Evolutionary conservation across 2,888 invertebrate species (phyloP).

Genomic region (Taphrorychus bicolor): DNA sequence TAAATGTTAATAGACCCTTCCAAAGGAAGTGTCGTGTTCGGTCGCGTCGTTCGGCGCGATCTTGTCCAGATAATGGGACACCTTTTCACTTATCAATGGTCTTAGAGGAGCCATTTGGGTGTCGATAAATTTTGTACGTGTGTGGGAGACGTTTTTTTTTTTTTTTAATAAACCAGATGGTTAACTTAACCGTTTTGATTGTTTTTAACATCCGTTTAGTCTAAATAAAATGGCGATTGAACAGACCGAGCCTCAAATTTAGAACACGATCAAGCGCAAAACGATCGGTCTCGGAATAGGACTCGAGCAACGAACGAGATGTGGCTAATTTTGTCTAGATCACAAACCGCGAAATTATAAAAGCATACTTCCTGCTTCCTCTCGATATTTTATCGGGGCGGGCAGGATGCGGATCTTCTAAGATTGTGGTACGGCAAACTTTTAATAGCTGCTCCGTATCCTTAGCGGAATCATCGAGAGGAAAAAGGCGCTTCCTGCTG

Average conservation of each 20-base stretch:
- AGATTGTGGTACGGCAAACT: constrained; percentile 19
- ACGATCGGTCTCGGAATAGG: background rate
- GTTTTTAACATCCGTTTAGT: too few species aligned
- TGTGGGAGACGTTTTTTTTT: too few species aligned
- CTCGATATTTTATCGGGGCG: constrained; percentile 44
- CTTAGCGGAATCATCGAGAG: constrained; percentile 13
- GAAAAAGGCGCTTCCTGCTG: constrained; percentile 20
- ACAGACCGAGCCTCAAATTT: background rate
- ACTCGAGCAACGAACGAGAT: constrained; percentile 4
- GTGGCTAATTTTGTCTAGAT: constrained; percentile 49
- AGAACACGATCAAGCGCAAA: constrained; percentile 15
- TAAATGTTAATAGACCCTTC: constrained; percentile 10
- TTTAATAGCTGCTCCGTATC: constrained; percentile 27
- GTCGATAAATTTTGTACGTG: background rate
- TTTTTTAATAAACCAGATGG: too few species aligned
- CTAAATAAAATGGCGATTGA: too few species aligned
- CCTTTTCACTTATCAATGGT: background rate
- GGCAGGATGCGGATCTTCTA: constrained; percentile 35
- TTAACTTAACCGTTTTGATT: too few species aligned
- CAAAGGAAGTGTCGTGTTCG: constrained; percentile 2
- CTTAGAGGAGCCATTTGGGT: background rate
- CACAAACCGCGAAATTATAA: constrained; percentile 50
- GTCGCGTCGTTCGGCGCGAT: background rate
- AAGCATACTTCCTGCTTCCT: constrained; percentile 51
- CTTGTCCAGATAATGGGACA: background rate